Evolutionary conservation across 1,140 invertebrate genomes (phyloP).

Genomic region (Palaemon carinicauda): DNA sequence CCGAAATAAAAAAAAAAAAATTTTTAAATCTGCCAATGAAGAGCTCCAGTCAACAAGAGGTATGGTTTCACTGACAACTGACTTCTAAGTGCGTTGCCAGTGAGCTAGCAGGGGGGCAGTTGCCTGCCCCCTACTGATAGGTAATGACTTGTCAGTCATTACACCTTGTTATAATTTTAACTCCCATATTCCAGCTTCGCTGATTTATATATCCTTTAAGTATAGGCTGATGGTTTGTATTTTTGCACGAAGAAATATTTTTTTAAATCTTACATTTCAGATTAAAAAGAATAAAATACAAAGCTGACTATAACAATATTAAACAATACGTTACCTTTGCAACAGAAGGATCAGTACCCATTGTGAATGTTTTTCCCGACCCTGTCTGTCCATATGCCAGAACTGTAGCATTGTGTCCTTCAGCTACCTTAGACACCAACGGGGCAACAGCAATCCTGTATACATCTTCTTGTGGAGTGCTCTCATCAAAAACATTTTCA

Average conservation of each 20-base stretch:
- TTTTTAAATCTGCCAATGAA: too few species aligned
- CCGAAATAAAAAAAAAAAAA: too few species aligned
- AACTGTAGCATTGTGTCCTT: constrained; percentile 68
- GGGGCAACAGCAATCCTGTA: constrained; percentile 45
- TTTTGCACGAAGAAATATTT: neutral
- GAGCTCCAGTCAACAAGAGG: too few species aligned
- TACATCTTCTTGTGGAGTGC: constrained; percentile 28
- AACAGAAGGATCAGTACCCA: constrained; percentile 61
- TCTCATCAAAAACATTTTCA: constrained; percentile 35
- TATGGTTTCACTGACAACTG: too few species aligned
- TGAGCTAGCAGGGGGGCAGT: too few species aligned
- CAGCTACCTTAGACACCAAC: constrained; percentile 24
- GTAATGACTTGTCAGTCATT: too few species aligned
- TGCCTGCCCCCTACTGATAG: too few species aligned
- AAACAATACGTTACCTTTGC: neutral
- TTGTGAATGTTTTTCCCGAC: constrained; percentile 68
- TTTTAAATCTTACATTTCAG: neutral
- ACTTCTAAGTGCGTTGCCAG: too few species aligned
- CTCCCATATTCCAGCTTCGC: too few species aligned
- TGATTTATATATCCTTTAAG: too few species aligned
- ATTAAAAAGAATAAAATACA: neutral
- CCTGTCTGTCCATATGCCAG: constrained; percentile 70
- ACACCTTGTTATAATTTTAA: too few species aligned
- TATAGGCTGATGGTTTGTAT: too few species aligned
- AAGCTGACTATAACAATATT: neutral